phyloP scores from a whole-genome alignment of 2,888 invertebrate species.

The Watsonalla binaria region DNA sequence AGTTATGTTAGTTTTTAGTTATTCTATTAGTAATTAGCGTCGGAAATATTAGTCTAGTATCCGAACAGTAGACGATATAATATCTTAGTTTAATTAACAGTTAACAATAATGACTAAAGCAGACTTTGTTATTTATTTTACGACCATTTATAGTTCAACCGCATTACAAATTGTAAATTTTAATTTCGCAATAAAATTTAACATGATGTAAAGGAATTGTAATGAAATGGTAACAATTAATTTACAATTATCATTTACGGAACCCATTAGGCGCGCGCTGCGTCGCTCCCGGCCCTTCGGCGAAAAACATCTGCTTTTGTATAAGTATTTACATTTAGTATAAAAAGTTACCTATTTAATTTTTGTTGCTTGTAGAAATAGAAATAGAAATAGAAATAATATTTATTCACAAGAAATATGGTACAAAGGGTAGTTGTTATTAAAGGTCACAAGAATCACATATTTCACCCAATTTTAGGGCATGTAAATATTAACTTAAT shows the following conservation, averaged over 20 bases:
- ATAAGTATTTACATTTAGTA: conserved; percentile 8
- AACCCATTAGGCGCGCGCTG: conserved; percentile 24
- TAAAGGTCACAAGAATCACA: too few relatives aligned
- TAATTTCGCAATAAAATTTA: conserved; percentile 4
- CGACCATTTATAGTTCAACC: not conserved
- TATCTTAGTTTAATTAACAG: not conserved
- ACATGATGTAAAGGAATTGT: not conserved
- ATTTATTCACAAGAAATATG: too few relatives aligned
- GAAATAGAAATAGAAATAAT: too few relatives aligned
- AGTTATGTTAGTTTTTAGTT: too few relatives aligned
- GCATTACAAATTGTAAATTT: not conserved
- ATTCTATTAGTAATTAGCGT: too few relatives aligned
- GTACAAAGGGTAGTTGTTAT: too few relatives aligned
- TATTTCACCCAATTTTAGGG: too few relatives aligned
- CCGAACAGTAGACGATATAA: not conserved
- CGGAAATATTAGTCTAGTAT: too few relatives aligned
- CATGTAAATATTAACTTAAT: too few relatives aligned
- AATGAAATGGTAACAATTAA: conserved; percentile 1
- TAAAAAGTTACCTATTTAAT: too few relatives aligned
- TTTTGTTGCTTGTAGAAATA: too few relatives aligned
- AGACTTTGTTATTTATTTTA: not conserved
- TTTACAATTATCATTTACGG: conserved; percentile 13
- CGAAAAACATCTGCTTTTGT: conserved; percentile 35
- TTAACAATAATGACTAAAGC: not conserved
- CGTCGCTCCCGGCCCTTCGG: conserved; percentile 16